A percentile compares a stretch with the other conserved stretches of the same genome.
Conservation (phyloP, 2,797 vertebrate species). For the Periparus ater region DNA sequence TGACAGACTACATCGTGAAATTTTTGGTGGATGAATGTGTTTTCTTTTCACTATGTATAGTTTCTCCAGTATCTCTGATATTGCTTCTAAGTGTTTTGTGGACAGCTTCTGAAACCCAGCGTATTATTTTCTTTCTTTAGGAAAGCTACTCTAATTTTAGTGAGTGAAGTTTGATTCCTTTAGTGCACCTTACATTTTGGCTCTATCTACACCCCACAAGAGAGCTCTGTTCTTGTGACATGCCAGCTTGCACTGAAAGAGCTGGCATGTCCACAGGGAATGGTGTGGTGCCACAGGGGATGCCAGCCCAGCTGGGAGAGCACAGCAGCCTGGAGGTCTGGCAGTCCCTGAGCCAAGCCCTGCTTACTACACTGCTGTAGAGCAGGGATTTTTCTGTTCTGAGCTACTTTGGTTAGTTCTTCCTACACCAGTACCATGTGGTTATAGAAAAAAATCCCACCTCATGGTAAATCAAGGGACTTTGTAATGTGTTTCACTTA, state of each 20-base stretch:
- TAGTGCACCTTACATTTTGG: neutral
- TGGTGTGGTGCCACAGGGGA: fast-evolving
- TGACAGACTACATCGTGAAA: neutral
- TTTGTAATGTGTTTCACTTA: neutral
- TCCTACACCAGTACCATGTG: neutral
- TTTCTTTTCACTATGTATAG: neutral
- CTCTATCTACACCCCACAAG: neutral
- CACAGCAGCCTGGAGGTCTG: neutral
- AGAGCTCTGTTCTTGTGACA: neutral
- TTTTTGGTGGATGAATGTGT: neutral
- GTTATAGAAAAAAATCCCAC: neutral
- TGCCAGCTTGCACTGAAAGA: neutral
- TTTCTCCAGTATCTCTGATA: neutral
- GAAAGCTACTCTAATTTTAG: neutral
- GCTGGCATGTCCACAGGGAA: neutral
- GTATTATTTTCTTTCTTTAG: neutral
- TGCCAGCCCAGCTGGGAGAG: neutral
- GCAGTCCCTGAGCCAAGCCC: neutral
- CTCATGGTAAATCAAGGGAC: neutral
- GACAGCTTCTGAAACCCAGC: neutral
- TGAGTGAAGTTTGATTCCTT: neutral
- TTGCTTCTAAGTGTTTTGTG: neutral
- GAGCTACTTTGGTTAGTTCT: neutral
- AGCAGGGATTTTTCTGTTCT: neutral
- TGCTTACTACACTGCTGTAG: neutral